A percentile compares a stretch with the other conserved stretches of the same genome.
Evolutionary conservation across 1,140 invertebrate genomes (phyloP).

Genomic region (Lasioglossum albipes): DNA sequence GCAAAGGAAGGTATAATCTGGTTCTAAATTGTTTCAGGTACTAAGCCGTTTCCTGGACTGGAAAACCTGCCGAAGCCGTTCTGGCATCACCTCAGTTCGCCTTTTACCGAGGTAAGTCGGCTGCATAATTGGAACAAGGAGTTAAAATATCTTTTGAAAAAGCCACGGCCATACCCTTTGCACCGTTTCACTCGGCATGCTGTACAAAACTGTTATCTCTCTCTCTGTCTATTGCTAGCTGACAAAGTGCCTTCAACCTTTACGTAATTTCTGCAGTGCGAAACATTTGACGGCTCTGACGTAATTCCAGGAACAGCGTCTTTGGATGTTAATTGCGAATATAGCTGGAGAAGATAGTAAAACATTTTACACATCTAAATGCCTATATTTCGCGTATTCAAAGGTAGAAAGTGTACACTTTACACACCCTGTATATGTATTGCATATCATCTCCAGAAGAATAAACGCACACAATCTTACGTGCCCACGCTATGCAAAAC

Average conservation of each 20-base stretch:
- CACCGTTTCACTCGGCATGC: neutral
- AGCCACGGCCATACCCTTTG: neutral
- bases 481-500: too few species aligned
- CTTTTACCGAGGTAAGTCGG: constrained; percentile 80
- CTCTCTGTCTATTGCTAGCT: neutral
- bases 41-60: constrained; percentile 74
- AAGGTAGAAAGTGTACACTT: too few species aligned
- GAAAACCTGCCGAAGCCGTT: constrained; percentile 81
- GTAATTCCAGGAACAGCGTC: neutral
- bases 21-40: constrained; percentile 69
- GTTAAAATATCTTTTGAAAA: constrained; percentile 28
- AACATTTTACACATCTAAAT: too few species aligned
- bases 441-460: too few species aligned
- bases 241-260: neutral
- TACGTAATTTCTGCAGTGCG: neutral
- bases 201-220: constrained; percentile 2
- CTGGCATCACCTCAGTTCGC: constrained; percentile 83
- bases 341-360: too few species aligned
- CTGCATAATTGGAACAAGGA: constrained; percentile 24
- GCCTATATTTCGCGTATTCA: too few species aligned
- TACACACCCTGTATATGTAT: too few species aligned
- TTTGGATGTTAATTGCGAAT: neutral
- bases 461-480: too few species aligned
- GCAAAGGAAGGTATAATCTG: constrained; percentile 19
- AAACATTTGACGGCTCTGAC: neutral